These are phyloP conservation scores for Copidosoma aretas DNA, from an alignment of 2,888 invertebrate species.

Conservation along the genomic window DNA sequence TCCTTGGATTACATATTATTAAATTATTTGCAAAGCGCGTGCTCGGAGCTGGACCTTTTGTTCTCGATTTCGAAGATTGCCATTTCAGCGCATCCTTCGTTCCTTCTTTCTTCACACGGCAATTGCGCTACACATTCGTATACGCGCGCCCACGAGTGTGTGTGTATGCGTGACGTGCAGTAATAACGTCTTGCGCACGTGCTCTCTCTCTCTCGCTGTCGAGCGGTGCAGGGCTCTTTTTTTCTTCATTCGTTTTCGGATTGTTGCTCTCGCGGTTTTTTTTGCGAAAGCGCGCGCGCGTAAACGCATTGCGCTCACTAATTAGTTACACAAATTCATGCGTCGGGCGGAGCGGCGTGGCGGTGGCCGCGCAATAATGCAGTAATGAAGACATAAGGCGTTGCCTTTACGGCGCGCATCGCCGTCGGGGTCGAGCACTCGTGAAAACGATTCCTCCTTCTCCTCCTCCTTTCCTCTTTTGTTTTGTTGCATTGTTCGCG, in stretches of 20 bases:
- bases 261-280: constrained; percentile 19
- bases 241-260: constrained; percentile 24
- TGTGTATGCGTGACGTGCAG: no score
- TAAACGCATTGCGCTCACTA: constrained; percentile 25
- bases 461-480: no score
- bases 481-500: constrained; percentile 23
- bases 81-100: constrained; percentile 11
- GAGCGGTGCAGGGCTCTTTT: constrained; percentile 3
- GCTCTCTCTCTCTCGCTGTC: no score
- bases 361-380: constrained; percentile 23
- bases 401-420: neutral
- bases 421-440: constrained; percentile 17
- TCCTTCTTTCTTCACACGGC: constrained; percentile 6
- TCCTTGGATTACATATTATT: constrained; percentile 25
- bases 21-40: constrained; percentile 15
- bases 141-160: neutral
- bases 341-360: constrained; percentile 3
- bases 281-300: constrained; percentile 23
- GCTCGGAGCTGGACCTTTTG: constrained; percentile 19
- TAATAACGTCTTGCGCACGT: no score
- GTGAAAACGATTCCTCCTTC: constrained; percentile 33
- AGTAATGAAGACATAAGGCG: constrained; percentile 31
- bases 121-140: constrained; percentile 3
- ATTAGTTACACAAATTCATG: constrained; percentile 39
- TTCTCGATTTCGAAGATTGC: constrained; percentile 26